These are phyloP conservation scores for Anisognathus igniventris DNA, from an alignment of 2,797 vertebrate species.

Conservation along the genomic window DNA sequence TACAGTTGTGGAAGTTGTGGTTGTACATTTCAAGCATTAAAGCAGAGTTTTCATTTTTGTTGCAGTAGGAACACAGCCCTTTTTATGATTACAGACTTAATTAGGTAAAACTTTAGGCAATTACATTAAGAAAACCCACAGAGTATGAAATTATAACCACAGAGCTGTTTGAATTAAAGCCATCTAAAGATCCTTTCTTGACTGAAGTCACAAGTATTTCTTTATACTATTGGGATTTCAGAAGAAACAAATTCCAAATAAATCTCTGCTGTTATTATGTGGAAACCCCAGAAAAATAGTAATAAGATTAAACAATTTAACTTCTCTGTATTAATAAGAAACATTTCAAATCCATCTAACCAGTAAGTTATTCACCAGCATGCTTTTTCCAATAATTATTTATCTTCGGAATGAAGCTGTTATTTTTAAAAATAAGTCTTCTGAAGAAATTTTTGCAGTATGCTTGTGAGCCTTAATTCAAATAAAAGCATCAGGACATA, in stretches of 20 bases:
- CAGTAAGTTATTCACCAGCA: neutral
- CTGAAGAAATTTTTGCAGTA: neutral
- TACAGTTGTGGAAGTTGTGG: neutral
- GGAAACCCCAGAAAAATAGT: neutral
- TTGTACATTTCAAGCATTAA: neutral
- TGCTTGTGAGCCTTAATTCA: neutral
- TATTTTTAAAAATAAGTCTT: neutral
- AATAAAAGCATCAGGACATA: neutral
- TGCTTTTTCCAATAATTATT: neutral
- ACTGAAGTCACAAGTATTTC: neutral
- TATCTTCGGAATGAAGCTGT: neutral
- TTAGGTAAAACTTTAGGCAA: neutral
- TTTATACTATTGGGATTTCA: neutral
- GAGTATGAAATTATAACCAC: neutral
- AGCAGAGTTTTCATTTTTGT: neutral
- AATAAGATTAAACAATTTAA: neutral
- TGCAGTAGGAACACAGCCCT: neutral
- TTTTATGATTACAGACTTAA: neutral
- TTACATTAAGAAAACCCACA: neutral
- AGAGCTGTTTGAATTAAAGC: neutral
- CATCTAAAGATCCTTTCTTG: neutral
- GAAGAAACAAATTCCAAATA: neutral
- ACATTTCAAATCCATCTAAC: neutral
- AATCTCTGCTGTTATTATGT: neutral
- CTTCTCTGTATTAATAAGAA: neutral